These are phyloP conservation scores for Antedon mediterranea DNA, from an alignment of 53 echinoderm and acorn worm genomes.

Conservation along the genomic window DNA sequence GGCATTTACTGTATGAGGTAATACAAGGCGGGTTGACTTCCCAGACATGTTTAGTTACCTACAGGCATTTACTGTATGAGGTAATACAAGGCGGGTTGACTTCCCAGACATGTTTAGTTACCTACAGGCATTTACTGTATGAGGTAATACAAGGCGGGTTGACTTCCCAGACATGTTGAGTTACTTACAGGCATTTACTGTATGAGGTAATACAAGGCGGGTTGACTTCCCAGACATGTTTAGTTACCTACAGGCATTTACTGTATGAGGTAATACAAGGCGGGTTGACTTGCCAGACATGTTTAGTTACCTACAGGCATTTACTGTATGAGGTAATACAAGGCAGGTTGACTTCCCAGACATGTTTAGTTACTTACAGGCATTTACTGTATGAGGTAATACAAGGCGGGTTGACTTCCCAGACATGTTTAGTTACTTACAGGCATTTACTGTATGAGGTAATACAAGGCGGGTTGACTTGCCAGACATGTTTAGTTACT, in stretches of 20 bases:
- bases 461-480: no score
- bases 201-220: background rate
- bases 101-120: background rate
- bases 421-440: background rate
- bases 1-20: background rate
- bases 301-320: background rate
- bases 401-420: no score
- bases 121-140: background rate
- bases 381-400: background rate
- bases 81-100: no score
- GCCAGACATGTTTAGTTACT: background rate
- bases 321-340: background rate
- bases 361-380: background rate
- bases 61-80: background rate
- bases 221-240: background rate
- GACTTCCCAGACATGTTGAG: background rate
- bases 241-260: background rate
- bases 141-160: background rate
- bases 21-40: no score
- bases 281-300: no score
- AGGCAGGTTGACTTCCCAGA: no score
- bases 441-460: background rate
- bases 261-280: background rate
- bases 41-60: background rate
- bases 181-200: background rate